Evolutionary conservation across 2,797 vertebrate genomes (phyloP).

Genomic region (Galagoides demidoff): DNA sequence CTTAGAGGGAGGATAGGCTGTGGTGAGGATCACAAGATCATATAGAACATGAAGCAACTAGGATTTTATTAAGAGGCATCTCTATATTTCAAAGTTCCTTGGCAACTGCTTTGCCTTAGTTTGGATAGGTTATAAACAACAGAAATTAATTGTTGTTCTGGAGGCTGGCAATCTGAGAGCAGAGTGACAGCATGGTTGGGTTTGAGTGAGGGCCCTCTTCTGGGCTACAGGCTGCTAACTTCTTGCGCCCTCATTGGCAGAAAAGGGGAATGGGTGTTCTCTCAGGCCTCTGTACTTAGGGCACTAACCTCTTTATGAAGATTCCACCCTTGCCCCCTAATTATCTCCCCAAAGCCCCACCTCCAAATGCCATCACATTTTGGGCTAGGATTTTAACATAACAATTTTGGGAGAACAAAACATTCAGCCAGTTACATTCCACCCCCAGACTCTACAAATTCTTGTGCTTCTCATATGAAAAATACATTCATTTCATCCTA

Average conservation of each 20-base stretch:
- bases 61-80: background rate
- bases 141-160: background rate
- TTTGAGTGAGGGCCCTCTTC: background rate
- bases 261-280: background rate
- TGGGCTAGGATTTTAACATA: background rate
- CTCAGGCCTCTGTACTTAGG: background rate
- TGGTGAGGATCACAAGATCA: too few species aligned
- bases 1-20: background rate
- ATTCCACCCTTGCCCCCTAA: background rate
- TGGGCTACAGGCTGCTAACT: background rate
- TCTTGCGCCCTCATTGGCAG: background rate
- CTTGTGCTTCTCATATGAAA: background rate
- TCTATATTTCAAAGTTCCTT: background rate
- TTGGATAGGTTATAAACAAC: background rate
- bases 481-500: background rate
- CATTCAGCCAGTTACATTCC: background rate
- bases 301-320: background rate
- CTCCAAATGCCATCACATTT: too few species aligned
- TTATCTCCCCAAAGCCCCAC: background rate
- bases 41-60: background rate
- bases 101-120: background rate
- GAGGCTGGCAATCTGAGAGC: background rate
- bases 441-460: background rate
- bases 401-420: background rate
- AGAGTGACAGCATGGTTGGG: too few species aligned